Percentiles rank a stretch among this genome's conserved stretches.
Evolutionary conservation across 2,113 vertebrate genomes (phyloP).

Genomic region (Copsychus sechellarum): DNA sequence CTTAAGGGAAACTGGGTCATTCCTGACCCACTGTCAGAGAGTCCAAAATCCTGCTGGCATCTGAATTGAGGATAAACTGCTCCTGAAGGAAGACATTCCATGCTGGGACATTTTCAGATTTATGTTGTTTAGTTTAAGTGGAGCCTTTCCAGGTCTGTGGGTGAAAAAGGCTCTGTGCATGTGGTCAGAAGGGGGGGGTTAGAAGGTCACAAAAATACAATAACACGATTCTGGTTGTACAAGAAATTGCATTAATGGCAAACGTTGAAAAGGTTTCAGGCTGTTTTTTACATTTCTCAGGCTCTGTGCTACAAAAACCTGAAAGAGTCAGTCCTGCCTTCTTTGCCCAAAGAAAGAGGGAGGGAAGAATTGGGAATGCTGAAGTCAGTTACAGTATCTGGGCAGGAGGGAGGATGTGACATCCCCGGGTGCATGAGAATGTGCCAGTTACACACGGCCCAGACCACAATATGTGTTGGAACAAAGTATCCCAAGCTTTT

Average conservation of each 20-base stretch:
- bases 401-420: background rate
- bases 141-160: background rate
- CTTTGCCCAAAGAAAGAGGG: background rate
- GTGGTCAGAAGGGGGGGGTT: background rate
- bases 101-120: background rate
- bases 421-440: background rate
- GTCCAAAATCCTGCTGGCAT: background rate
- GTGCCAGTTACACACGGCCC: background rate
- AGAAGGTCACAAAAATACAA: background rate
- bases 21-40: background rate
- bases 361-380: background rate
- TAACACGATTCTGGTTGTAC: fast-evolving
- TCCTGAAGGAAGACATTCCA: background rate
- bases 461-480: background rate
- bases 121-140: background rate
- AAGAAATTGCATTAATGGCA: background rate
- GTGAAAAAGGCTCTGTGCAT: background rate
- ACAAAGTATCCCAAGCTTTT: background rate
- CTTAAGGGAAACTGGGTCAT: background rate
- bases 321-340: background rate
- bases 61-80: background rate
- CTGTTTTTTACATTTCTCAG: background rate
- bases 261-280: background rate
- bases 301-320: background rate
- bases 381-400: background rate